A percentile compares a stretch with the other conserved stretches of the same genome.
These are phyloP conservation scores for Drosophila anceps DNA, from an alignment of 2,888 invertebrate genomes.

Conservation along the genomic window DNA sequence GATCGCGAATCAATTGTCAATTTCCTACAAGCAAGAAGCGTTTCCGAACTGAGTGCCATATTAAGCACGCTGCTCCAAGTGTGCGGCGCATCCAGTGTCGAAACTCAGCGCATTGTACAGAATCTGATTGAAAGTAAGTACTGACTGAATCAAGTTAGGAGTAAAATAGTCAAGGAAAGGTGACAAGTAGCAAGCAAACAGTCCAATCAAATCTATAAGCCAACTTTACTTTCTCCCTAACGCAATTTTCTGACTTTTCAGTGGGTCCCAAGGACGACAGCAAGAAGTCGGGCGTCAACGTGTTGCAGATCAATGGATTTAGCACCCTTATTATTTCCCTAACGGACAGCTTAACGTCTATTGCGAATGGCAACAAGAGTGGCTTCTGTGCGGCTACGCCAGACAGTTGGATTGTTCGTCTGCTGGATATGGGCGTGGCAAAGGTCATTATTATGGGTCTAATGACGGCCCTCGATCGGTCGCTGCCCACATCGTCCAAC, in stretches of 20 bases:
- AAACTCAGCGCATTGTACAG: constrained; percentile 54
- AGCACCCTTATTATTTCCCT: constrained; percentile 61
- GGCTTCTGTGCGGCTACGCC: constrained; percentile 61
- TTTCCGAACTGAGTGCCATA: constrained; percentile 49
- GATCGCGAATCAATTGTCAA: constrained; percentile 58
- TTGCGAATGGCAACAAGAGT: constrained; percentile 58
- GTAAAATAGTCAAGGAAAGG: too few relatives aligned
- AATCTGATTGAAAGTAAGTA: constrained; percentile 67
- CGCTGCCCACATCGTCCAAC: constrained; percentile 9
- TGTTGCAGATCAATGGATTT: constrained; percentile 62
- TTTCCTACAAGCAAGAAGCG: constrained; percentile 51
- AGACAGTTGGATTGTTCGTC: constrained; percentile 64
- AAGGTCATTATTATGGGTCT: constrained; percentile 60
- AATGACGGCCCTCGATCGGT: constrained; percentile 59
- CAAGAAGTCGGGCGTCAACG: constrained; percentile 12
- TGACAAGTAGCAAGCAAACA: too few relatives aligned
- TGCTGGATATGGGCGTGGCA: constrained; percentile 63
- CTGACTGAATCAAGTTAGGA: background rate
- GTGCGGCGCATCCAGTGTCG: constrained; percentile 58
- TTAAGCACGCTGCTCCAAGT: constrained; percentile 52
- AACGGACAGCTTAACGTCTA: constrained; percentile 55
- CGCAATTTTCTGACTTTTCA: too few relatives aligned
- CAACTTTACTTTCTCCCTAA: background rate
- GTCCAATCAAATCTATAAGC: background rate
- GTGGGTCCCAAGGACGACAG: constrained; percentile 54